Evolutionary conservation across 2,888 invertebrate genomes (phyloP).

Genomic region (Cenopis cana): DNA sequence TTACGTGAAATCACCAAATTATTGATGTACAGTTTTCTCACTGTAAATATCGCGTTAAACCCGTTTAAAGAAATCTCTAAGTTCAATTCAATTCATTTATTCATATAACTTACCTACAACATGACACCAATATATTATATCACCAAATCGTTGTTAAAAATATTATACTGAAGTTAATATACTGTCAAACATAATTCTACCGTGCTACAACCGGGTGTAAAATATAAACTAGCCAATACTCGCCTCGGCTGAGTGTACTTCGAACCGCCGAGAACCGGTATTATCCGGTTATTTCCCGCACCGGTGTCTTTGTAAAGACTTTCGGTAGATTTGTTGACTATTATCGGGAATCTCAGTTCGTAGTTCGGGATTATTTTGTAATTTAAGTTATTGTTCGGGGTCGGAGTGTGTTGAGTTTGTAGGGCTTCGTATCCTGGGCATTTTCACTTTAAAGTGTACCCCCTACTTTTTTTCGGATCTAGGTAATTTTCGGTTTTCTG

Average conservation of each 20-base stretch:
- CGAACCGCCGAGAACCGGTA: constrained; percentile 12
- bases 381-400: background rate
- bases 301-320: constrained; percentile 33
- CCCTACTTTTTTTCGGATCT: too few species aligned
- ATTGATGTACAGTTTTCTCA: too few species aligned
- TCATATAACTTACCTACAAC: too few species aligned
- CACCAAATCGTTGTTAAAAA: too few species aligned
- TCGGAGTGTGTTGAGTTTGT: background rate
- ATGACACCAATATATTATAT: too few species aligned
- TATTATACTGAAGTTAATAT: background rate
- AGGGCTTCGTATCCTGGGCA: background rate
- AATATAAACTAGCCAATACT: constrained; percentile 31
- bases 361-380: constrained; percentile 4
- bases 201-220: constrained; percentile 10
- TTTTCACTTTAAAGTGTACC: too few species aligned
- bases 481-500: too few species aligned
- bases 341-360: background rate
- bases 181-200: background rate
- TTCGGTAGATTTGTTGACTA: constrained; percentile 16
- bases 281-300: constrained; percentile 37
- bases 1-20: too few species aligned
- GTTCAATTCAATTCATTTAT: too few species aligned
- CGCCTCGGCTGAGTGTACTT: background rate
- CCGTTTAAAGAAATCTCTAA: too few species aligned
- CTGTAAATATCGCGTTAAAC: too few species aligned